Percentiles rank a stretch among this genome's conserved stretches.
Evolutionary conservation across 1,140 invertebrate genomes (phyloP).

Genomic region (Drosophila sulfurigaster): DNA sequence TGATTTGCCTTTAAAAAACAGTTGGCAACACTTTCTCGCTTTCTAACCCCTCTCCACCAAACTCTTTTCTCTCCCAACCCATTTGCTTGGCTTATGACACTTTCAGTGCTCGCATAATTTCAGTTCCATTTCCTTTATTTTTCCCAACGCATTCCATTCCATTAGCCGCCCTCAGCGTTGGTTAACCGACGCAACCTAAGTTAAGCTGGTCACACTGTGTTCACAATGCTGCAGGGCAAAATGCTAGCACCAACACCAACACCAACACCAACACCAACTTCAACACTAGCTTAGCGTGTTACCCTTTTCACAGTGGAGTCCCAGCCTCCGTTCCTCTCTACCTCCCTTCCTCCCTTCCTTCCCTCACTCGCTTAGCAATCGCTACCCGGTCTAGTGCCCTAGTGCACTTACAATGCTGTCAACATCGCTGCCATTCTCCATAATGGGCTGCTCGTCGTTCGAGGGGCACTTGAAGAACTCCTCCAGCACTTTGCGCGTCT

Average conservation of each 20-base stretch:
- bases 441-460: slow-evolving; percentile 86
- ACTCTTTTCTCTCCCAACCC: no score
- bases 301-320: slow-evolving; percentile 2
- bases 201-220: slow-evolving; percentile 1
- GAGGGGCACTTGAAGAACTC: slow-evolving; percentile 95
- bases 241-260: neutral
- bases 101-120: neutral
- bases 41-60: no score
- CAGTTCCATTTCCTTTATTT: neutral
- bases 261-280: neutral
- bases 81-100: no score
- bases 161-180: neutral
- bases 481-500: slow-evolving; percentile 95
- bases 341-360: neutral
- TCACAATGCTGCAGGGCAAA: neutral
- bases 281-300: neutral
- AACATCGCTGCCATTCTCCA: slow-evolving; percentile 82
- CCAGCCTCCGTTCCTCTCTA: neutral
- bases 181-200: neutral
- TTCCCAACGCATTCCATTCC: neutral
- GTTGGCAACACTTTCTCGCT: no score
- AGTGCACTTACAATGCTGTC: slow-evolving; percentile 80
- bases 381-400: neutral
- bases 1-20: no score
- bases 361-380: neutral